Conservation (phyloP, 2,888 invertebrate genomes). For the Platerodrilus igneus region DNA sequence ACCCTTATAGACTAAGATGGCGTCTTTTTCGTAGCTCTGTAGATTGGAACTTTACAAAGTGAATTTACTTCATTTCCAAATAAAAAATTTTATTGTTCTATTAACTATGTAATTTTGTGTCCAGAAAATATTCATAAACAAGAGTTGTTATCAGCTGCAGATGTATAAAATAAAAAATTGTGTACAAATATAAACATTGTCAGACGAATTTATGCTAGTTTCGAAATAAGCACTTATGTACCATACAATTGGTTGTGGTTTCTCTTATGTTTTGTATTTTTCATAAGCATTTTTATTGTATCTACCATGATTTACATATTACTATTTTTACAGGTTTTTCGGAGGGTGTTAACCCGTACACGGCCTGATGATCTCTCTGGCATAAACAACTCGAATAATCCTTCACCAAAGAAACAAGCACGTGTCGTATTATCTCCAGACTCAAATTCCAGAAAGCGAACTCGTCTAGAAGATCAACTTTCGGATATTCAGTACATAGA, state of each 20-base stretch:
- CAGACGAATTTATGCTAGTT: too few relatives aligned
- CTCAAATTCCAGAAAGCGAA: conserved; percentile 58
- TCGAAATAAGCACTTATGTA: background rate
- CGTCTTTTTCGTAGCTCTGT: too few relatives aligned
- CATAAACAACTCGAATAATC: conserved; percentile 54
- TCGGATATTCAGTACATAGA: conserved; percentile 78
- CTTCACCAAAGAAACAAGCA: conserved; percentile 59
- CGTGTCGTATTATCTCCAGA: conserved; percentile 52
- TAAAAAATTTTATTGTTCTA: too few relatives aligned
- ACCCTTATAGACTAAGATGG: too few relatives aligned
- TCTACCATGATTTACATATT: too few relatives aligned
- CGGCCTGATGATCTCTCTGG: conserved; percentile 55
- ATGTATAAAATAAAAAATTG: too few relatives aligned
- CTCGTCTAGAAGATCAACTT: conserved; percentile 71
- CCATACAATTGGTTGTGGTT: background rate
- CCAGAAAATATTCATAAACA: too few relatives aligned
- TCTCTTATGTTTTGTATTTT: background rate
- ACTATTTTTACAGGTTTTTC: conserved; percentile 44
- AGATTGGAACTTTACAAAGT: too few relatives aligned
- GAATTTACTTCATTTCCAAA: too few relatives aligned
- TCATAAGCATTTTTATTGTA: background rate
- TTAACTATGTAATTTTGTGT: too few relatives aligned
- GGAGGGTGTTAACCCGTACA: conserved; percentile 51
- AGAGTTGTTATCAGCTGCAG: too few relatives aligned
- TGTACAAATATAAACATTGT: too few relatives aligned